Conservation (phyloP, 2,888 invertebrate genomes). For the Drosophila birchii region DNA sequence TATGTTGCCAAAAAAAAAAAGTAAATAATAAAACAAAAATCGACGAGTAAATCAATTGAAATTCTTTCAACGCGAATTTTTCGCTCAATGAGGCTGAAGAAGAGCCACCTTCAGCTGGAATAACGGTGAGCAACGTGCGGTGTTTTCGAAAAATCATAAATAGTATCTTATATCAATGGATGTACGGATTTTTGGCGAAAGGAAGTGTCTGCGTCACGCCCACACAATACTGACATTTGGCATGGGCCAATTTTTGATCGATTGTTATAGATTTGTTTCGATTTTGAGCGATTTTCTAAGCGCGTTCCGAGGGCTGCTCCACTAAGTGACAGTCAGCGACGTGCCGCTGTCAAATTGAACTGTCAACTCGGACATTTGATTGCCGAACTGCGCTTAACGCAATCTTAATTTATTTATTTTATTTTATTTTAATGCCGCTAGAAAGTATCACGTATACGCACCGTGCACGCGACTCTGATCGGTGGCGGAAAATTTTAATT, state of each 20-base stretch:
- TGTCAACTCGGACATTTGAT: constrained; percentile 55
- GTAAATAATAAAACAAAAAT: constrained; percentile 15
- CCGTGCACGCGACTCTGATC: constrained; percentile 36
- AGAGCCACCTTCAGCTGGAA: constrained; percentile 24
- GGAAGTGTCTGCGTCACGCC: constrained; percentile 9
- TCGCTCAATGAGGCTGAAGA: constrained; percentile 36
- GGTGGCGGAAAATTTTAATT: constrained; percentile 26
- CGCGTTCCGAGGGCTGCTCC: constrained; percentile 50
- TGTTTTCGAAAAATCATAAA: constrained; percentile 51
- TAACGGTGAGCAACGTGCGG: constrained; percentile 66
- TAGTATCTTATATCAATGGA: constrained; percentile 20
- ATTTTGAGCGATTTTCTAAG: constrained; percentile 53
- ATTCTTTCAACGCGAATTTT: constrained; percentile 54
- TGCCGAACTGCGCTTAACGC: constrained; percentile 22
- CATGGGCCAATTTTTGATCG: constrained; percentile 22
- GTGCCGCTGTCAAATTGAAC: constrained; percentile 58
- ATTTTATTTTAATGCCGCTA: constrained; percentile 69
- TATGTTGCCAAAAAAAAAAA: constrained; percentile 46
- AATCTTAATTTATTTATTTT: constrained; percentile 66
- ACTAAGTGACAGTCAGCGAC: constrained; percentile 66
- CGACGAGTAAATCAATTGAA: constrained; percentile 55
- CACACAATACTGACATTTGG: constrained; percentile 1
- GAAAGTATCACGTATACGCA: constrained; percentile 69
- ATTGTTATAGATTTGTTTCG: background rate
- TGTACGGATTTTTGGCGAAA: constrained; percentile 13